Evolutionary conservation across 2,113 vertebrate genomes (phyloP).

Genomic region (Psammodynastes pulverulentus): DNA sequence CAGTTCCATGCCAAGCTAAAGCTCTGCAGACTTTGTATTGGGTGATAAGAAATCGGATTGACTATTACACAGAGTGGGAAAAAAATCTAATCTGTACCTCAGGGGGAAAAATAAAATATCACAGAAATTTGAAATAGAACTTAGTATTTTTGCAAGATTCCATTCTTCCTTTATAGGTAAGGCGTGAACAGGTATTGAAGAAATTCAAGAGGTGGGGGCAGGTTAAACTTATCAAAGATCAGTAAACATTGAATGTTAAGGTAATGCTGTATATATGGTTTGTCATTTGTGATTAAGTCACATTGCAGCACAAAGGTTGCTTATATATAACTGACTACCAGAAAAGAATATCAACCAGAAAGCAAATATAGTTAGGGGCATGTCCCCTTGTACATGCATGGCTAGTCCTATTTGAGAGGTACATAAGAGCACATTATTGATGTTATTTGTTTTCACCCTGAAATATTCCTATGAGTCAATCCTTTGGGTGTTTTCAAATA

Average conservation of each 20-base stretch:
- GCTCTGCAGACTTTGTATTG: neutral
- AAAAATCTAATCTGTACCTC: neutral
- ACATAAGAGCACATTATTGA: neutral
- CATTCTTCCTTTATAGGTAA: neutral
- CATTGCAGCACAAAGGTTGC: neutral
- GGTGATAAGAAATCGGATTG: neutral
- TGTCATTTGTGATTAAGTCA: neutral
- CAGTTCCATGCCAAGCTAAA: neutral
- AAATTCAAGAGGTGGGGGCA: neutral
- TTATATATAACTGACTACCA: conserved; percentile 4
- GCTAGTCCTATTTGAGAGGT: neutral
- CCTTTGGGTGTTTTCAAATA: neutral
- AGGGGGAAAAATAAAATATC: neutral
- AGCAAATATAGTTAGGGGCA: neutral
- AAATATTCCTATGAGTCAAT: neutral
- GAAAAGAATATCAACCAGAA: conserved; percentile 21
- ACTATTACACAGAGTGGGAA: neutral
- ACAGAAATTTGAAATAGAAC: neutral
- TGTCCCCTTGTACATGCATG: neutral
- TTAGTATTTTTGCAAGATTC: neutral
- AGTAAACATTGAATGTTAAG: conserved; percentile 21
- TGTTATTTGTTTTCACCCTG: neutral
- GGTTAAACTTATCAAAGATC: conserved; percentile 9
- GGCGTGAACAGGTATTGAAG: neutral
- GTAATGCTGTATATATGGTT: neutral